Base-by-base conservation (phyloP, 2,888 invertebrate species). In the Imbricaverruca yamaguchii region DNA sequence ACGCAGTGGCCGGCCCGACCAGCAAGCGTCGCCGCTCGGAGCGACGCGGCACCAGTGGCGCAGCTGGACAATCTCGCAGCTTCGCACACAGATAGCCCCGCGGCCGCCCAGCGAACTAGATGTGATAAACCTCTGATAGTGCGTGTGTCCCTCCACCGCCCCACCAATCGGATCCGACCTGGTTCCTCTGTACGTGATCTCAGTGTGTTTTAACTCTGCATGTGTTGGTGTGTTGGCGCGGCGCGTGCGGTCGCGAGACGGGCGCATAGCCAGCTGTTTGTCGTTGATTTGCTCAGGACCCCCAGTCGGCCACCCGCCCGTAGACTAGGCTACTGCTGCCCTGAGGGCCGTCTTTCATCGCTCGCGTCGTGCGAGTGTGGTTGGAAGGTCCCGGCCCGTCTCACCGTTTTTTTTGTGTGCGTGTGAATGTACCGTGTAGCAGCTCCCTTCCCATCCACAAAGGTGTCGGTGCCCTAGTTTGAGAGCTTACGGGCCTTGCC, bases 161-260 rank as follows among this genome's bases (percentile, higher is more conserved):
- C 39, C 39, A 39, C 39, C 39, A 39, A 39, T 39, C 21, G 55
- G 74, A 53, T 53, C 53, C n/a, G 69, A 53, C 39, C 69, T 18
- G 74, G 21, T 18, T 55, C 74, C 55, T 74, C 74, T 55, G 74
- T 55, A 55, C 74, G 53, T 55, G 74, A 74, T 74, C 74, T 74
- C 74, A 74, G 74, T 74, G 74, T 74, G 74, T 74, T 74, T 55
- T 74, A 74, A n/a, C 74, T 74, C 74, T 74, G 74, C 74, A 74
- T 74, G 74, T 74, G 74, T 55, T 21, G 53, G 55, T 74, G 74
- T 74, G 74, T 53, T 21, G 53, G 74, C 55, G 74, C 55, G 74
- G 21, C 55, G 53, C 55, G 74, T 65, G 65, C 3, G 65, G 15
- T 7, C n/a, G n/a, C n/a, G 23, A 10, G 65, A 23, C 23, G 53